Conservation (phyloP, 2,888 invertebrate genomes). For the Balanococcus diminutus region DNA sequence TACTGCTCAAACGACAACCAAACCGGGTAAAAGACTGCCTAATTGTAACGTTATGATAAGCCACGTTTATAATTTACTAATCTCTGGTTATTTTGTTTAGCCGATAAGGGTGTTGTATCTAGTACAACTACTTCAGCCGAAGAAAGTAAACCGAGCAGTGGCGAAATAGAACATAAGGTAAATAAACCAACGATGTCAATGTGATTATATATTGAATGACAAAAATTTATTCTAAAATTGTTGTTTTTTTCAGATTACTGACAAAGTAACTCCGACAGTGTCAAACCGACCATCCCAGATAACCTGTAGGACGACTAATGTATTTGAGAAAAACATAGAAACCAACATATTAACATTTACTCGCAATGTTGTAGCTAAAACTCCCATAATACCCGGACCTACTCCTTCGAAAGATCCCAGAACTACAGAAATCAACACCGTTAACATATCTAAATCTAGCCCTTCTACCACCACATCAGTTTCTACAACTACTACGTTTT, state of each 20-base stretch:
- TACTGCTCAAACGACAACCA: not conserved
- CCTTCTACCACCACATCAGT: too few species aligned
- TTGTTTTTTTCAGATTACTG: not conserved
- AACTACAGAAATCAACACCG: not conserved
- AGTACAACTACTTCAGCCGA: not conserved
- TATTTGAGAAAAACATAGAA: conserved; percentile 21
- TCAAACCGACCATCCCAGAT: not conserved
- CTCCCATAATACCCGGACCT: not conserved
- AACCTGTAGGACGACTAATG: not conserved
- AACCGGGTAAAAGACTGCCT: not conserved
- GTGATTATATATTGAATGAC: not conserved
- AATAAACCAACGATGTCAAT: not conserved
- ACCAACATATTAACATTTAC: conserved; percentile 13
- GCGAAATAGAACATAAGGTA: not conserved
- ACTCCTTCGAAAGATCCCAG: not conserved
- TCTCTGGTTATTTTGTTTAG: too few species aligned
- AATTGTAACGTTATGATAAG: not conserved
- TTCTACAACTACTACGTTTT: not conserved
- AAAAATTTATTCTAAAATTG: not conserved
- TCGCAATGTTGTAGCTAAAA: not conserved
- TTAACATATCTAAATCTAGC: not conserved
- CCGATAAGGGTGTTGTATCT: not conserved
- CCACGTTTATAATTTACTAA: not conserved
- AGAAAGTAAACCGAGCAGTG: not conserved
- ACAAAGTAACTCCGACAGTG: not conserved